A percentile compares a stretch with the other conserved stretches of the same genome.
Evolutionary conservation across 2,797 vertebrate species (phyloP).

Genomic region (Peromyscus nudipes): DNA sequence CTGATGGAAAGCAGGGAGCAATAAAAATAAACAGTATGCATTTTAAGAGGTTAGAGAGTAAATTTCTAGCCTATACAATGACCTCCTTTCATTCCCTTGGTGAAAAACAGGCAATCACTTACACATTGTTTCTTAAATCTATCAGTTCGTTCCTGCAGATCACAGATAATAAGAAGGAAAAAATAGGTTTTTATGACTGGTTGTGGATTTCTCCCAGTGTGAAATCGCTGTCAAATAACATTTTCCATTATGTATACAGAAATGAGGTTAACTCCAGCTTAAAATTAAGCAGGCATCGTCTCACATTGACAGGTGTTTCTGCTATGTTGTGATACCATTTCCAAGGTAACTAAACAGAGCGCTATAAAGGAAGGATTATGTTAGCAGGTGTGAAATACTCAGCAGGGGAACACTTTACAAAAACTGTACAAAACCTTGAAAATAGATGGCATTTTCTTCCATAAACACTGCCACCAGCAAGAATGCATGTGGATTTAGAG

Average conservation of each 20-base stretch:
- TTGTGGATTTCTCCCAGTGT: conserved; percentile 31
- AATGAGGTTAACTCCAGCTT: conserved; percentile 68
- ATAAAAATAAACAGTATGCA: conserved; percentile 9
- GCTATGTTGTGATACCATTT: conserved; percentile 72
- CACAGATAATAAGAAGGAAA: not conserved
- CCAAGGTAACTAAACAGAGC: conserved; percentile 70
- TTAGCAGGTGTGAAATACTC: conserved; percentile 75
- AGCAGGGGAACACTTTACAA: conserved; percentile 54
- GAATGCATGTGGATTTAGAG: not conserved
- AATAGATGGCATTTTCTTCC: conserved; percentile 66
- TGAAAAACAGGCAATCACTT: conserved; percentile 21
- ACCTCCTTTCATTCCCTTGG: conserved; percentile 29
- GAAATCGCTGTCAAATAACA: conserved; percentile 57
- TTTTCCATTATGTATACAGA: conserved; percentile 59
- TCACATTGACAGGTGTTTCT: conserved; percentile 77
- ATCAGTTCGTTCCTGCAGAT: not conserved
- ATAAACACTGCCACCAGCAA: conserved; percentile 37
- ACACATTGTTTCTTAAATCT: conserved; percentile 32
- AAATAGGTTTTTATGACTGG: conserved; percentile 15
- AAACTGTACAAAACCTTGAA: conserved; percentile 60
- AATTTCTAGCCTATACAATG: not conserved
- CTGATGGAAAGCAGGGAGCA: conserved; percentile 24
- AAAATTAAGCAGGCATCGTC: conserved; percentile 75
- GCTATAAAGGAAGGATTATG: conserved; percentile 72
- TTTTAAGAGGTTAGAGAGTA: conserved; percentile 32